Evolutionary conservation across 2,888 invertebrate species (phyloP).

Genomic region (Drosophila prolongata): DNA sequence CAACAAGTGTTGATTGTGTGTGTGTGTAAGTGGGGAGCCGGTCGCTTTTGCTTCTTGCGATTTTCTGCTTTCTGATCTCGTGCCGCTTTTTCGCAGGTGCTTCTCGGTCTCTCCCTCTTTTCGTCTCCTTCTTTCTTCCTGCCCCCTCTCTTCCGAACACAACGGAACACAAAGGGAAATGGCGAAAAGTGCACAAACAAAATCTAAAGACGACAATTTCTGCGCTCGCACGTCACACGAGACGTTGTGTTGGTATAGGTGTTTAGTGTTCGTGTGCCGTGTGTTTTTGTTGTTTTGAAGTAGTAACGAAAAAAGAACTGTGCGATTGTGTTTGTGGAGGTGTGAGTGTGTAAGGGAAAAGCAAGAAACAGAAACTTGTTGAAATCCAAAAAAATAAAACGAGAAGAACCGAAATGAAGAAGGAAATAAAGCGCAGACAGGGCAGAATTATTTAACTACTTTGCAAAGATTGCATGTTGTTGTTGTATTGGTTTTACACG

Average conservation of each 20-base stretch:
- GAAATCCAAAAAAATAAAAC: constrained; percentile 66
- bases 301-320: constrained; percentile 78
- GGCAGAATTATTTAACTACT: constrained; percentile 81
- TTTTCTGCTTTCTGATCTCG: constrained; percentile 44
- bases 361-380: constrained; percentile 74
- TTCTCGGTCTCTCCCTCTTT: constrained; percentile 20
- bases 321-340: constrained; percentile 45
- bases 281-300: constrained; percentile 57
- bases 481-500: constrained; percentile 48
- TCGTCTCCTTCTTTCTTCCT: constrained; percentile 10
- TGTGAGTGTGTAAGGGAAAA: constrained; percentile 61
- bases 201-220: constrained; percentile 40
- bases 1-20: constrained; percentile 61
- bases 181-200: constrained; percentile 49
- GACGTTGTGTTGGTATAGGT: constrained; percentile 49
- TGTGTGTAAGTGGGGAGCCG: constrained; percentile 38
- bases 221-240: constrained; percentile 44
- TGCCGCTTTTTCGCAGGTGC: constrained; percentile 48
- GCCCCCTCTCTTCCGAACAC: constrained; percentile 14
- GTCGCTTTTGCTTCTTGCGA: constrained; percentile 37
- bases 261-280: constrained; percentile 52
- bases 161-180: constrained; percentile 32
- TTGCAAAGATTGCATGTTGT: constrained; percentile 77
- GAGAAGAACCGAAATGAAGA: constrained; percentile 48
- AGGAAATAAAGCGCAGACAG: constrained; percentile 81